Percentiles rank a stretch among this genome's conserved stretches.
Evolutionary conservation across 2,797 vertebrate genomes (phyloP).

Genomic region (Alcedo atthis): DNA sequence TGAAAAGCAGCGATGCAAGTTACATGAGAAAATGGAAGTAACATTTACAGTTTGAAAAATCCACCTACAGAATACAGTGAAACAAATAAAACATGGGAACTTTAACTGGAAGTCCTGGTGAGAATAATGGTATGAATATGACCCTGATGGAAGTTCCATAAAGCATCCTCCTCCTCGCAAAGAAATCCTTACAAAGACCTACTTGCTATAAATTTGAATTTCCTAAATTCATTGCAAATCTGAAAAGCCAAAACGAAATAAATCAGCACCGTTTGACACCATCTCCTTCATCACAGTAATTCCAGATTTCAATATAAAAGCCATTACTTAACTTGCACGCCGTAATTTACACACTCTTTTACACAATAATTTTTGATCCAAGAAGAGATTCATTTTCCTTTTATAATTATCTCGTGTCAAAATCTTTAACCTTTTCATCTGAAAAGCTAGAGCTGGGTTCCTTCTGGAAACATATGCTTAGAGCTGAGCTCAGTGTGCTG

Average conservation of each 20-base stretch:
- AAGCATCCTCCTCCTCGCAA: conserved; percentile 41
- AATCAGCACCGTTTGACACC: conserved; percentile 60
- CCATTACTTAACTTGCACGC: conserved; percentile 58
- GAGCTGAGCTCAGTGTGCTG: neutral
- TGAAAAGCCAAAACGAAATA: conserved; percentile 70
- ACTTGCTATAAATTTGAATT: conserved; percentile 68
- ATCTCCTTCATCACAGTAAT: conserved; percentile 64
- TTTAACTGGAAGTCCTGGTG: conserved; percentile 42
- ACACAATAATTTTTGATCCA: conserved; percentile 67
- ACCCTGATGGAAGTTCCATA: conserved; percentile 40
- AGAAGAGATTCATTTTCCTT: conserved; percentile 67
- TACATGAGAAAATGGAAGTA: conserved; percentile 50
- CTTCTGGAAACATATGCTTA: conserved; percentile 5
- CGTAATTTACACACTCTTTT: conserved; percentile 71
- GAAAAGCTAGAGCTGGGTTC: conserved; percentile 42
- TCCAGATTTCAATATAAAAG: conserved; percentile 68
- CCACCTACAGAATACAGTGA: conserved; percentile 41
- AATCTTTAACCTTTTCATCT: conserved; percentile 68
- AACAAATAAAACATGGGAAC: conserved; percentile 55
- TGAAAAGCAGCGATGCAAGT: conserved; percentile 18
- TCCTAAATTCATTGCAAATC: conserved; percentile 62
- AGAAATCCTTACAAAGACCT: conserved; percentile 53
- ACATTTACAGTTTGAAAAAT: conserved; percentile 53
- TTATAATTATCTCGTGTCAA: conserved; percentile 60
- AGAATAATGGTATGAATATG: conserved; percentile 61